Base-by-base conservation (phyloP, 2,888 invertebrate species). In the Drosophila paramelanica region DNA sequence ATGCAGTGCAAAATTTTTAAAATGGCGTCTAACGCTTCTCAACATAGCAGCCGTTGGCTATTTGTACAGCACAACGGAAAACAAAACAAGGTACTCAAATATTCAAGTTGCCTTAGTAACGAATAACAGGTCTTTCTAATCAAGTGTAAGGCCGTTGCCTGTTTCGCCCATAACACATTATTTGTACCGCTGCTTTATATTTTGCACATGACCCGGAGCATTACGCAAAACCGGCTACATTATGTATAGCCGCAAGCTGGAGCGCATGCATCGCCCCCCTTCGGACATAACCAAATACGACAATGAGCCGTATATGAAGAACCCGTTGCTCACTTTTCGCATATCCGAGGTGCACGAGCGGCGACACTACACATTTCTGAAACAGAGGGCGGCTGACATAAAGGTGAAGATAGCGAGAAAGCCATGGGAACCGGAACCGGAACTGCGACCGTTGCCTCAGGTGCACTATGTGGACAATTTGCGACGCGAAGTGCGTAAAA, bases 401-500 rank as follows among this genome's bases (percentile, higher is more conserved):
- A 92, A 92, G 77, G 88, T 92, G 10, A 88, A 90, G 61, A 61
- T 92, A 39, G 88, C 85, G 4, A 75, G 71, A 3, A 77, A 74
- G 11, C 75, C 71, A 1, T 71, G 79, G 33, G 68, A 68, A 3
- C 90, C 92, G 7, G 84, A 92, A 3, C 94, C 94, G 67, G 94
- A 94, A 46, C 88, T 89, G 13, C 91, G 94, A 4, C 93, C 93
- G 43, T 89, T 93, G 77, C 92, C 93, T 3, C 93, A 94, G 81
- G 91, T 92, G 1, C 91, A 93, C 51, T 94, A 94, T 77, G 93
- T 94, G 50, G 93, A 93, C 27, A 93, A 94, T 20, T 87, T 95
- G 31, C 92, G 94, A n/a, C 91, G 93, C 73, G 94, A 93, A 81
- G 95, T 95, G 0, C 92, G 94, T 3, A 92, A 93, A 70, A 93